phyloP scores from a whole-genome alignment of 2,797 vertebrate genomes.

The Aulostomus chinensis region DNA sequence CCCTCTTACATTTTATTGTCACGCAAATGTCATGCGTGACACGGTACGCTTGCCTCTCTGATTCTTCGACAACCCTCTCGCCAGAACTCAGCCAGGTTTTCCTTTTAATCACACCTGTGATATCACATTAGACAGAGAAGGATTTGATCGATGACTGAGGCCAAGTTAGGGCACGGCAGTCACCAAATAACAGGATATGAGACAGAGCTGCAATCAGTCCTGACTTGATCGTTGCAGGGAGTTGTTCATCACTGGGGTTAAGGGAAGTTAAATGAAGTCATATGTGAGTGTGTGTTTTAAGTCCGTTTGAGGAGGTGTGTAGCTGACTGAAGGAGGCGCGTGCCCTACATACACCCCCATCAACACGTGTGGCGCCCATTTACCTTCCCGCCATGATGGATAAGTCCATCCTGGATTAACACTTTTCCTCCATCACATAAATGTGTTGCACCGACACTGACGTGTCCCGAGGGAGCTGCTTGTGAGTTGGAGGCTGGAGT shows the following conservation, averaged over 20 bases:
- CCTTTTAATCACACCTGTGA: neutral
- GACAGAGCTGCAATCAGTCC: neutral
- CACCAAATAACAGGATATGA: neutral
- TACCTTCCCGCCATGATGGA: conserved; percentile 24
- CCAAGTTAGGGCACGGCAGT: neutral
- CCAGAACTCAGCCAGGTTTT: neutral
- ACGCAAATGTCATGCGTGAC: no score
- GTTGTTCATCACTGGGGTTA: no score
- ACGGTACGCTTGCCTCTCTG: no score
- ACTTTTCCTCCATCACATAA: conserved; percentile 36
- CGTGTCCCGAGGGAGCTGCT: conserved; percentile 16
- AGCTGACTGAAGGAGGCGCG: neutral
- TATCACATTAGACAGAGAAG: neutral
- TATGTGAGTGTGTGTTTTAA: neutral
- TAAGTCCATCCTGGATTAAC: conserved; percentile 9
- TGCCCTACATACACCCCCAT: conserved; percentile 20
- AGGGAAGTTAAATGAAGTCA: no score
- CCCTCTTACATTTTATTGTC: no score
- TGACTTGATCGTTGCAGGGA: neutral
- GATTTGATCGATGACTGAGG: neutral
- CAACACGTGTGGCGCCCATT: conserved; percentile 4
- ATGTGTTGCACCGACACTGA: conserved; percentile 21
- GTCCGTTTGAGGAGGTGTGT: no score
- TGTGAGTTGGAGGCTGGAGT: conserved; percentile 7
- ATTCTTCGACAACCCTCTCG: no score